Conservation (phyloP, 2,113 vertebrate species). For the Melospiza melodia region DNA sequence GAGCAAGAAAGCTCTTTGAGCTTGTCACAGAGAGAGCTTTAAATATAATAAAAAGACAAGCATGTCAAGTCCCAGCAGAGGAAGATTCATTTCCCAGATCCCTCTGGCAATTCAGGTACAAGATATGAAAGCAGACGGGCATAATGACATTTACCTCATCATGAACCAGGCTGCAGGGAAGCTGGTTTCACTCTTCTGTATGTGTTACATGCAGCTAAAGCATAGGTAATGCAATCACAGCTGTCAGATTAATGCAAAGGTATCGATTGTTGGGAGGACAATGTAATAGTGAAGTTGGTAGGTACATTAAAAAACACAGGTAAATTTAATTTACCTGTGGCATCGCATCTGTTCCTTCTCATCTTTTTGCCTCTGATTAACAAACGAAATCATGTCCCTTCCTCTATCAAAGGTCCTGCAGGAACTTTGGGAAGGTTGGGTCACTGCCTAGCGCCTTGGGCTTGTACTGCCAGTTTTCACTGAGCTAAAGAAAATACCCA, state of each 20-base stretch:
- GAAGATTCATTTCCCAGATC: slow-evolving; percentile 65
- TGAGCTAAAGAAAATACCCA: neutral
- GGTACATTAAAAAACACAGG: slow-evolving; percentile 53
- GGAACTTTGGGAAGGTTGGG: neutral
- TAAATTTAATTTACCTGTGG: slow-evolving; percentile 68
- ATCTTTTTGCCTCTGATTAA: slow-evolving; percentile 32
- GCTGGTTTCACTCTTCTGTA: slow-evolving; percentile 60
- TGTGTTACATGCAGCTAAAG: slow-evolving; percentile 62
- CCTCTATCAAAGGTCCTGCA: neutral
- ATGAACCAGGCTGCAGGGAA: slow-evolving; percentile 65
- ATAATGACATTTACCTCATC: slow-evolving; percentile 76
- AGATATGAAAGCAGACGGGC: slow-evolving; percentile 71
- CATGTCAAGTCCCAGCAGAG: slow-evolving; percentile 27
- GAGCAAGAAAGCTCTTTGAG: slow-evolving; percentile 11
- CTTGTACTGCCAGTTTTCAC: neutral
- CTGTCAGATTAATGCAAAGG: slow-evolving; percentile 76
- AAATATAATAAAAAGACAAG: slow-evolving; percentile 63
- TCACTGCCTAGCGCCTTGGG: neutral
- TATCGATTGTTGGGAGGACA: slow-evolving; percentile 63
- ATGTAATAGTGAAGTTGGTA: slow-evolving; percentile 50
- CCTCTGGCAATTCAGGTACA: slow-evolving; percentile 72
- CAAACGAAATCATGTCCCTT: neutral
- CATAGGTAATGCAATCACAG: slow-evolving; percentile 75
- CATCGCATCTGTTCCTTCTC: slow-evolving; percentile 26
- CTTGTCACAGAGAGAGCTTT: neutral